Conservation (phyloP, 1,140 invertebrate genomes). For the Riptortus pedestris region DNA sequence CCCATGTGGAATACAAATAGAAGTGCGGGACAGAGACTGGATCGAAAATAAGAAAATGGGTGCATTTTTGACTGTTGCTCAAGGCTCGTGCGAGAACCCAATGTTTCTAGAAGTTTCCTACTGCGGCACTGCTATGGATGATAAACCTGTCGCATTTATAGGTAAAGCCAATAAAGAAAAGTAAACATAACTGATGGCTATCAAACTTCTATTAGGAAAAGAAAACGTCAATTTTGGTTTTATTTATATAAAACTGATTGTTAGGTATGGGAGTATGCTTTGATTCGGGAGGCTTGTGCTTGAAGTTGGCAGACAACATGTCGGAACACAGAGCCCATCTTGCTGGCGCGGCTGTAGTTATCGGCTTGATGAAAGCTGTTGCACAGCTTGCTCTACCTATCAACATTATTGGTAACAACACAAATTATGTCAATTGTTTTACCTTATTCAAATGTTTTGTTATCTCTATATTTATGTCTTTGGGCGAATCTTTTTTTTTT, state of each 20-base stretch:
- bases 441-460: no score
- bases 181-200: conserved; percentile 24
- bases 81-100: conserved; percentile 50
- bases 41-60: conserved; percentile 48
- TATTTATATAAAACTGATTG: no score
- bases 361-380: conserved; percentile 43
- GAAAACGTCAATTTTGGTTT: no score
- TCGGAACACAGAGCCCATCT: conserved; percentile 54
- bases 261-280: conserved; percentile 53
- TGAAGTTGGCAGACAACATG: conserved; percentile 49
- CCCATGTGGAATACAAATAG: conserved; percentile 33
- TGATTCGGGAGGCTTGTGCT: conserved; percentile 53
- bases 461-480: no score
- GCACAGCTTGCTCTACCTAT: conserved; percentile 44
- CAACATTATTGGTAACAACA: conserved; percentile 41
- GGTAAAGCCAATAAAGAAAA: no score
- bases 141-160: conserved; percentile 37
- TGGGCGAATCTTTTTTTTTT: no score
- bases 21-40: conserved; percentile 37
- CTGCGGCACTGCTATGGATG: conserved; percentile 35
- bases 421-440: no score
- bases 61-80: conserved; percentile 48
- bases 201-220: no score
- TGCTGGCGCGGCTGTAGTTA: conserved; percentile 55
- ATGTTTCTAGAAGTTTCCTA: conserved; percentile 40